These are phyloP conservation scores for Hipparchia semele DNA, from an alignment of 2,888 invertebrate species.

Conservation along the genomic window DNA sequence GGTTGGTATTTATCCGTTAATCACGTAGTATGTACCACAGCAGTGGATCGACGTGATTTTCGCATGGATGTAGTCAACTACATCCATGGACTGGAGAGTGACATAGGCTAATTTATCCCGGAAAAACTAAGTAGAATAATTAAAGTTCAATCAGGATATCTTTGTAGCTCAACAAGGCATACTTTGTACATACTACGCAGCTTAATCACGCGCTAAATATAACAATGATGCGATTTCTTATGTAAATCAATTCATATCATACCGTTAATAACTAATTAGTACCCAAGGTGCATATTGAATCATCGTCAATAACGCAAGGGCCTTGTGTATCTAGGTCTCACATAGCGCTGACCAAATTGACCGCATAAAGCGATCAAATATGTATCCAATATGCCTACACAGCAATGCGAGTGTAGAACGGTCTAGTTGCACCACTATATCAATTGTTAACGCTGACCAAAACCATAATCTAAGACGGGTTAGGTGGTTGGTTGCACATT, in stretches of 20 bases:
- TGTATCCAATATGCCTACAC: constrained; percentile 39
- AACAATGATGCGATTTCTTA: not conserved
- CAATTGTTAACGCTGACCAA: not conserved
- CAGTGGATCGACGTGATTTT: no score
- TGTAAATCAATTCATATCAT: constrained; percentile 16
- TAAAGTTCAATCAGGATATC: no score
- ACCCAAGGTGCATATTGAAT: constrained; percentile 37
- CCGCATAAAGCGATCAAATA: constrained; percentile 47
- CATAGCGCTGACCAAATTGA: constrained; percentile 47
- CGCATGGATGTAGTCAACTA: no score
- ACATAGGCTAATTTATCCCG: no score
- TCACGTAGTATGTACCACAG: no score
- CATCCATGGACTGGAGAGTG: no score
- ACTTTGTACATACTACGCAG: not conserved
- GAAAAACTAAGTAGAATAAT: no score
- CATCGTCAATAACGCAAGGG: constrained; percentile 38
- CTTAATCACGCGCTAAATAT: not conserved
- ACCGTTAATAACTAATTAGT: constrained; percentile 26
- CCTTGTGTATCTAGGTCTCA: constrained; percentile 45
- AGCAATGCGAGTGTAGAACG: constrained; percentile 14
- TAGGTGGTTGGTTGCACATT: not conserved
- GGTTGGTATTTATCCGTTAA: no score
- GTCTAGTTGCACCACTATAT: not conserved
- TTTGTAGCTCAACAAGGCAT: no score
- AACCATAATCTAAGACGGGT: constrained; percentile 7